Conservation (phyloP, 2,797 vertebrate genomes). For the Vireo griseus region DNA sequence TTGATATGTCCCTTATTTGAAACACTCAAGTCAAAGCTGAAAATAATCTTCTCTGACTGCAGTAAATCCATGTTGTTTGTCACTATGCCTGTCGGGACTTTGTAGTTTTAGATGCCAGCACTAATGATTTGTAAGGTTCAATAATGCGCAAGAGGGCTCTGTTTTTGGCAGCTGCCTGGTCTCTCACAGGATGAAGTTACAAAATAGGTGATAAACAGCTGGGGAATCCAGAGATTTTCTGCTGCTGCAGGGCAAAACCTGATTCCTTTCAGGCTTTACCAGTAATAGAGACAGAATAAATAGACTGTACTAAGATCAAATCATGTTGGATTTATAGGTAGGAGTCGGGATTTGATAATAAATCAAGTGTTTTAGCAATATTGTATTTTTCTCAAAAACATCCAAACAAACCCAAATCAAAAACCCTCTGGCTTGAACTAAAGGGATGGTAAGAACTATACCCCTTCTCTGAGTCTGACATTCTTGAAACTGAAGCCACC, state of each 20-base stretch:
- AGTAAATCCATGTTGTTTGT: neutral
- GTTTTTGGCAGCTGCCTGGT: neutral
- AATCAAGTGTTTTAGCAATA: neutral
- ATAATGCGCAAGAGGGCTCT: neutral
- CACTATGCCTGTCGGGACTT: neutral
- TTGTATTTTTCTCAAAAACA: neutral
- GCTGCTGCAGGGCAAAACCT: neutral
- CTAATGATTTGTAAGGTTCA: neutral
- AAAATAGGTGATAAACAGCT: neutral
- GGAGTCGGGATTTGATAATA: neutral
- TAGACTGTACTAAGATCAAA: neutral
- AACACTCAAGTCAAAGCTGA: neutral
- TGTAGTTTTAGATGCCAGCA: neutral
- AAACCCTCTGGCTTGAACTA: neutral
- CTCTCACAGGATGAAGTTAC: neutral
- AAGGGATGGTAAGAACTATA: neutral
- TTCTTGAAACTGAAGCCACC: neutral
- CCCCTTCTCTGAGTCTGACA: accelerated
- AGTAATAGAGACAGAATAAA: neutral
- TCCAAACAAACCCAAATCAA: neutral
- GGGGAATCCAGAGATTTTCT: neutral
- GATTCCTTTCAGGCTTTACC: neutral
- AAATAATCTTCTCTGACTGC: neutral
- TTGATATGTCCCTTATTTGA: neutral
- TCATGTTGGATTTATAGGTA: neutral